Evolutionary conservation across 2,113 vertebrate genomes (phyloP).

Genomic region (Sterrhoptilus dennistouni): DNA sequence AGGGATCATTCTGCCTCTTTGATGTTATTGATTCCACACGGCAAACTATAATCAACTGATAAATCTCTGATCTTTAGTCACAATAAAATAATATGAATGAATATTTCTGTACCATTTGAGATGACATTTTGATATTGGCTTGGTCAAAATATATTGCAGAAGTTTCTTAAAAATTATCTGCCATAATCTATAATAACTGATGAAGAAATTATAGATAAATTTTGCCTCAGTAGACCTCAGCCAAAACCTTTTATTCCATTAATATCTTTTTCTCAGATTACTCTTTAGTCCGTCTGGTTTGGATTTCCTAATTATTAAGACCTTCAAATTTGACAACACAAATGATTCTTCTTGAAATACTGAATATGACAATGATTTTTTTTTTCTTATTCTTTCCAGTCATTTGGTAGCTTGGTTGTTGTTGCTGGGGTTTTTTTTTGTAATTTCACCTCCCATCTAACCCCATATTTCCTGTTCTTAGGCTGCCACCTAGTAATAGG

Average conservation of each 20-base stretch:
- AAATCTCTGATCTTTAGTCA: not conserved
- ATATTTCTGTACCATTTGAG: not conserved
- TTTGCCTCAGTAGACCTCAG: not conserved
- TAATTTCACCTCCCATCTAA: not conserved
- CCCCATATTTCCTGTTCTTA: not conserved
- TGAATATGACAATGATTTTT: not conserved
- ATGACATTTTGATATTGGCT: not conserved
- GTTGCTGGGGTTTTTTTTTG: not conserved
- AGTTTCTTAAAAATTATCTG: not conserved
- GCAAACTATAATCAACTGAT: not conserved
- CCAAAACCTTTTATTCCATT: not conserved
- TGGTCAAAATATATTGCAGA: not conserved
- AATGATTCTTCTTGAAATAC: not conserved
- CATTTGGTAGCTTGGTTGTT: not conserved
- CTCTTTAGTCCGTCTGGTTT: not conserved
- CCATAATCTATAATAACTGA: not conserved
- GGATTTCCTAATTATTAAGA: not conserved
- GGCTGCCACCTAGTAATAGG: not conserved
- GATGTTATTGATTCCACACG: not conserved
- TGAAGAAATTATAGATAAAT: not conserved
- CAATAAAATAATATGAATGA: not conserved
- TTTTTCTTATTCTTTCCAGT: not conserved
- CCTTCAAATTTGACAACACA: not conserved
- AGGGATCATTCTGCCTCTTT: not conserved
- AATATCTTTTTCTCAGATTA: not conserved